A percentile compares a stretch with the other conserved stretches of the same genome.
phyloP scores from a whole-genome alignment of 2,113 vertebrate species.

The Penelope pileata region DNA sequence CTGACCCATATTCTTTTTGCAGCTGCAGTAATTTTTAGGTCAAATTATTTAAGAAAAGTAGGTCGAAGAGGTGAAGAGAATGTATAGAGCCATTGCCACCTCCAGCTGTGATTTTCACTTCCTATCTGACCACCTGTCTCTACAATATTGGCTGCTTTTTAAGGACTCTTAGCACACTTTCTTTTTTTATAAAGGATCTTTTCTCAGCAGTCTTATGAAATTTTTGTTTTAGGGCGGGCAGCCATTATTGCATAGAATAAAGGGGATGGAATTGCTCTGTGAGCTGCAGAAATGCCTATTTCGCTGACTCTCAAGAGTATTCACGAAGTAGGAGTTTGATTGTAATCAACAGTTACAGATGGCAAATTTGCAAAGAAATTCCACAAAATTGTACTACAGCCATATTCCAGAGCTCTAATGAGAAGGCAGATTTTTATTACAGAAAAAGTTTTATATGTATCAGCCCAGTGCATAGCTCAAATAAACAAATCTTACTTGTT shows the following conservation, averaged over 20 bases:
- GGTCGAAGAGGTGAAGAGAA: neutral
- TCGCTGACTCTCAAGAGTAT: neutral
- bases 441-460: neutral
- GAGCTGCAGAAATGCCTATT: neutral
- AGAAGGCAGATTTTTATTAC: neutral
- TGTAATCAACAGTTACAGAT: neutral
- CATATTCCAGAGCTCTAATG: neutral
- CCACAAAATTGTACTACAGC: neutral
- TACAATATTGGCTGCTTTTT: neutral
- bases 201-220: neutral
- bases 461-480: neutral
- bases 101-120: neutral
- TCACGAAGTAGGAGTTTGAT: neutral
- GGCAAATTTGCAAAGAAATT: neutral
- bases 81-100: neutral
- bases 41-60: neutral
- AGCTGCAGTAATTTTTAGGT: slow-evolving; percentile 14
- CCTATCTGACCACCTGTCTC: neutral
- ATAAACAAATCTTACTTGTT: neutral
- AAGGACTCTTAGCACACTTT: neutral
- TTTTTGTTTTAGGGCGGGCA: neutral
- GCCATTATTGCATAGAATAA: neutral
- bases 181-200: neutral
- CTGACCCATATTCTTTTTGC: neutral
- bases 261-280: neutral